A percentile compares a stretch with the other conserved stretches of the same genome.
Conservation (phyloP, 2,113 vertebrate genomes). For the Platichthys flesus region DNA sequence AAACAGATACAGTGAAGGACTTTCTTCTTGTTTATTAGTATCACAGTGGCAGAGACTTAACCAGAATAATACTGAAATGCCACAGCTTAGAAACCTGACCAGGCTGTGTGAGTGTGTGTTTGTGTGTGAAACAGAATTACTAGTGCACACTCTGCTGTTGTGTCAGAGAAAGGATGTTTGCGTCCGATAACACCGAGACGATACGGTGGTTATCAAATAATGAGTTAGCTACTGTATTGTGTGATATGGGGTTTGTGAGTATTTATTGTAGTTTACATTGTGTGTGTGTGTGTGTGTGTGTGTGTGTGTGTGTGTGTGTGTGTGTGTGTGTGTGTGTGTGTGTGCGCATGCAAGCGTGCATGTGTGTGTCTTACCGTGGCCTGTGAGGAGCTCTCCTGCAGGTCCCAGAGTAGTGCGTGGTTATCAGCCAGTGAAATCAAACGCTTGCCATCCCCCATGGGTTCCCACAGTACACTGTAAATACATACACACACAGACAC, state of each 20-base stretch:
- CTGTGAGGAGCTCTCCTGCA: slow-evolving; percentile 91
- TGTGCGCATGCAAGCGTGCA: slow-evolving; percentile 8
- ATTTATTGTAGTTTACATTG: background rate
- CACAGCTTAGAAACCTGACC: background rate
- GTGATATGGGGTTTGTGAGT: slow-evolving; percentile 45
- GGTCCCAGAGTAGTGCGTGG: slow-evolving; percentile 93
- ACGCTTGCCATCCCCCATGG: slow-evolving; percentile 93
- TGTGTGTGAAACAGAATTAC: slow-evolving; percentile 34
- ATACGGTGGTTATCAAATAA: slow-evolving; percentile 81
- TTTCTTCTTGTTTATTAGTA: slow-evolving; percentile 35
- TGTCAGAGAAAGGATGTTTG: slow-evolving; percentile 54
- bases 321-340: slow-evolving; percentile 24
- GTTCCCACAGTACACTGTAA: slow-evolving; percentile 93
- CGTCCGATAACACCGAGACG: slow-evolving; percentile 63
- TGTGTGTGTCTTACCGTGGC: slow-evolving; percentile 86
- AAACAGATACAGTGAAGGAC: slow-evolving; percentile 15
- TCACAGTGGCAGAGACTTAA: slow-evolving; percentile 38
- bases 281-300: slow-evolving; percentile 24
- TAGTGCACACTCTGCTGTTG: slow-evolving; percentile 56
- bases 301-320: slow-evolving; percentile 4
- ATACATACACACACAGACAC: slow-evolving; percentile 27
- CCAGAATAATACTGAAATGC: slow-evolving; percentile 38
- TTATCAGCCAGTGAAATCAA: slow-evolving; percentile 95
- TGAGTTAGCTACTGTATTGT: slow-evolving; percentile 70
- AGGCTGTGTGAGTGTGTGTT: background rate